phyloP scores from a whole-genome alignment of 2,888 invertebrate genomes.

The Cerceris ruficornis region DNA sequence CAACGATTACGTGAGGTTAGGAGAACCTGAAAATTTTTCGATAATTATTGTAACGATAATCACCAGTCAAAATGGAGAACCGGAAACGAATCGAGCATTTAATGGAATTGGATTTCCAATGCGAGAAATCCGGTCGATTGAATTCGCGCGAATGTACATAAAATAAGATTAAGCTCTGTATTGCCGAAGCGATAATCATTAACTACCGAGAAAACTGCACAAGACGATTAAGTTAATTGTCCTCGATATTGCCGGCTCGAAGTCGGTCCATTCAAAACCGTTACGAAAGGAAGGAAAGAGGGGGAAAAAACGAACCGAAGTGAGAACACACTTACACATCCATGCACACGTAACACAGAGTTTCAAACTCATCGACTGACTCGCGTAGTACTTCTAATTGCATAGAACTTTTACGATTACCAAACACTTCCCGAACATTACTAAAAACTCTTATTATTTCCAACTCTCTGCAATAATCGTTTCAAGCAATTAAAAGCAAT shows the following conservation, averaged over 20 bases:
- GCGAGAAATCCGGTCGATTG: not conserved
- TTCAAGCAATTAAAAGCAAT: constrained; percentile 8
- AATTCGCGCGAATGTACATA: constrained; percentile 35
- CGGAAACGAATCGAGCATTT: too few relatives aligned
- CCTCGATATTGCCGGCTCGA: constrained; percentile 18
- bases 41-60: too few relatives aligned
- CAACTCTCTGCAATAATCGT: constrained; percentile 42
- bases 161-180: constrained; percentile 13
- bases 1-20: too few relatives aligned
- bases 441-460: constrained; percentile 62
- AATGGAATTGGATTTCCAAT: not conserved
- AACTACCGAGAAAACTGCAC: constrained; percentile 39
- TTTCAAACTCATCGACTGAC: constrained; percentile 17
- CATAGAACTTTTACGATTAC: constrained; percentile 51
- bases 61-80: too few relatives aligned
- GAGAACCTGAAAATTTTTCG: too few relatives aligned
- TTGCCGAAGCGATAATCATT: constrained; percentile 30
- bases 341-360: not conserved
- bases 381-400: constrained; percentile 25
- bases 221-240: constrained; percentile 43
- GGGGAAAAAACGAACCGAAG: not conserved
- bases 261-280: constrained; percentile 1
- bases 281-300: not conserved
- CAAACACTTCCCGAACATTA: constrained; percentile 70
- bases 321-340: not conserved